phyloP scores from a whole-genome alignment of 2,113 vertebrate genomes.

The Patagioenas fasciata region DNA sequence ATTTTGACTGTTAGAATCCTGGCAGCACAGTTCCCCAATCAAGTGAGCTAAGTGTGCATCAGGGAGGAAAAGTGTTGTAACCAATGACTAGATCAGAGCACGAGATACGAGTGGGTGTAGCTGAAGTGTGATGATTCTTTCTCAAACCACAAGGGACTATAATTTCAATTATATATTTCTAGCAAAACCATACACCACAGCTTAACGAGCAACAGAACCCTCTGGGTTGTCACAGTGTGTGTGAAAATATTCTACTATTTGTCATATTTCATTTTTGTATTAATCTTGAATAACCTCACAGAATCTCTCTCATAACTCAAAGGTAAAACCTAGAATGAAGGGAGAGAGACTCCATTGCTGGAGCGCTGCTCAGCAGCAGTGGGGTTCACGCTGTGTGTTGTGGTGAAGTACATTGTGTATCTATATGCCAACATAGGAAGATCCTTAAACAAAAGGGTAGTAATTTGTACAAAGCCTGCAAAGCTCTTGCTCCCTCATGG shows the following conservation, averaged over 20 bases:
- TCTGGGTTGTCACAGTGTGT: slow-evolving; percentile 10
- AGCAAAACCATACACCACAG: slow-evolving; percentile 25
- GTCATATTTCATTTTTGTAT: slow-evolving; percentile 30
- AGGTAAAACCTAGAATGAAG: slow-evolving; percentile 4
- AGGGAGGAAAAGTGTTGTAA: slow-evolving; percentile 31
- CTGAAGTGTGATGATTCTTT: slow-evolving; percentile 45
- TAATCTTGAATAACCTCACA: slow-evolving; percentile 14
- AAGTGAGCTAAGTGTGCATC: neutral
- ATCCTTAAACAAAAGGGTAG: neutral
- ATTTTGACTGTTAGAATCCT: slow-evolving; percentile 5
- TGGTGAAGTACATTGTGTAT: neutral
- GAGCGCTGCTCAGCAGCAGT: neutral
- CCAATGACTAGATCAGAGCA: slow-evolving; percentile 36
- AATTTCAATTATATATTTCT: slow-evolving; percentile 48
- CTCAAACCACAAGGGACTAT: slow-evolving; percentile 32
- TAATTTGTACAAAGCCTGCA: neutral
- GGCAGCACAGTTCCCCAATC: neutral
- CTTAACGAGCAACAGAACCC: slow-evolving; percentile 35
- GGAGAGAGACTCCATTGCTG: neutral
- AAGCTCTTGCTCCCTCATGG: neutral
- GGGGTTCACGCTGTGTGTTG: neutral
- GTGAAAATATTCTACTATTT: slow-evolving; percentile 46
- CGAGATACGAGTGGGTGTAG: slow-evolving; percentile 43
- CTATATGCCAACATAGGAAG: neutral
- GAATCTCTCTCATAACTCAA: slow-evolving; percentile 8